Evolutionary conservation across 2,113 vertebrate genomes (phyloP), one percentile per base, ranked within the genome.

Genomic region (Drymodes brunneopygia): DNA sequence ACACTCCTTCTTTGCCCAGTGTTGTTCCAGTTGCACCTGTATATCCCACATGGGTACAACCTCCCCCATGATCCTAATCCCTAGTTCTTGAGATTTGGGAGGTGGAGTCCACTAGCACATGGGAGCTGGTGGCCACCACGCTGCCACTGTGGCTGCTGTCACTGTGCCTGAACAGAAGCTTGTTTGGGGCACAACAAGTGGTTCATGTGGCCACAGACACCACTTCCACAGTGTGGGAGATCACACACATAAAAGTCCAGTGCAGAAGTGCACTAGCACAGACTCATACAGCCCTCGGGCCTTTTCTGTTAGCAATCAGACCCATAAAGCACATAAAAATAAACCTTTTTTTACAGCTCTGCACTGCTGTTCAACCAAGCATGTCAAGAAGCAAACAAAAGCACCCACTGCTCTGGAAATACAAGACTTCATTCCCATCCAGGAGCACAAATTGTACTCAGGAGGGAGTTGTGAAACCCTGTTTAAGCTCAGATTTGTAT

Each of bases 221-320:
- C 87, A 50, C 84, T 95, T 93, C 62, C 71, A 71, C 47, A 57
- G 93, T 12, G 48, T 90, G 75, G 82, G 79, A 93, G 80, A 94
- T 92, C 86, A 28, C 69, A 90, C 67, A 71, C 86, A 73, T 95
- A 71, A 92, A 94, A 84, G 56, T 94, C 71, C 13, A 92, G 88
- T 81, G 90, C 79, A 80, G 88, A 94, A 97, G 92, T 83, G 75
- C 90, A 74, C 86, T 71, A 93, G 82, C 90, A 90, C 72, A 94
- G 90, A 67, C 75, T 92, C 72, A 86, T 56, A 81, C 65, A 81
- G 86, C 90, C 94, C 92, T 86, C 22, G 0, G 94, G 95, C 82
- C 56, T 90, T 96, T 95, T 88, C 93, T 96, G 95, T 96, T 96
- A 95, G 92, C 93, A 96, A 44, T 93, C 96, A 96, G 95, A 87